phyloP scores from a whole-genome alignment of 1,140 invertebrate species.

The Meloidogyne exigua region DNA sequence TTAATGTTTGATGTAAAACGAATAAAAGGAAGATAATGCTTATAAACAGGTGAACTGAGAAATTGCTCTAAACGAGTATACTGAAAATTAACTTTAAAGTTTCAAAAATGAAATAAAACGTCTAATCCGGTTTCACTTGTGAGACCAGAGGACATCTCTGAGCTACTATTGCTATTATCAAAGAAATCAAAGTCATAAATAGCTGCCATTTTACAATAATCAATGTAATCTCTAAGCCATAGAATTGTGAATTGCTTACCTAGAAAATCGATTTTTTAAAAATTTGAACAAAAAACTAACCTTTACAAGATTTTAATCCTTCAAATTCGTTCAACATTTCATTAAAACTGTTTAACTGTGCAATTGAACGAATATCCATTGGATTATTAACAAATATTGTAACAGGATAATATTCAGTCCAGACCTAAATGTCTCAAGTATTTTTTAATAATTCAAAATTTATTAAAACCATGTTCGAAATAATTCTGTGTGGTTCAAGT shows the following conservation, averaged over 20 bases:
- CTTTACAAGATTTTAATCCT: slow-evolving; percentile 24
- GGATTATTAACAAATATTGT: slow-evolving; percentile 60
- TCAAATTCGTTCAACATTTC: slow-evolving; percentile 59
- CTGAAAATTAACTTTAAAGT: background rate
- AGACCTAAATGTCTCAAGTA: slow-evolving; percentile 27
- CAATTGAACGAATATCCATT: slow-evolving; percentile 44
- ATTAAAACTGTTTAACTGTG: slow-evolving; percentile 32
- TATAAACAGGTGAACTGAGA: slow-evolving; percentile 46
- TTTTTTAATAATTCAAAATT: no score
- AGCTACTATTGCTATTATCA: slow-evolving; percentile 17
- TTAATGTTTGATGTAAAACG: slow-evolving; percentile 16
- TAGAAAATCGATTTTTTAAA: slow-evolving; percentile 4
- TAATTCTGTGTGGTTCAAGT: slow-evolving; percentile 47
- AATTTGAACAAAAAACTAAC: slow-evolving; percentile 16
- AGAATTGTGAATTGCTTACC: slow-evolving; percentile 47
- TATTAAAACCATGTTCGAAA: slow-evolving; percentile 46
- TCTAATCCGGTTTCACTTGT: slow-evolving; percentile 36
- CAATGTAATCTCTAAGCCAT: slow-evolving; percentile 55
- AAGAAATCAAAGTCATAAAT: slow-evolving; percentile 52
- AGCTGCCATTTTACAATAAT: slow-evolving; percentile 38
- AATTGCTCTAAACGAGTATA: slow-evolving; percentile 37
- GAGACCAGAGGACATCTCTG: slow-evolving; percentile 3
- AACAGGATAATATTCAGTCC: slow-evolving; percentile 62
- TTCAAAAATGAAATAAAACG: background rate
- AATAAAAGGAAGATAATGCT: slow-evolving; percentile 42